Evolutionary conservation across 2,797 vertebrate genomes (phyloP), one percentile per base, ranked within the genome.

Genomic region (Semotilus atromaculatus): DNA sequence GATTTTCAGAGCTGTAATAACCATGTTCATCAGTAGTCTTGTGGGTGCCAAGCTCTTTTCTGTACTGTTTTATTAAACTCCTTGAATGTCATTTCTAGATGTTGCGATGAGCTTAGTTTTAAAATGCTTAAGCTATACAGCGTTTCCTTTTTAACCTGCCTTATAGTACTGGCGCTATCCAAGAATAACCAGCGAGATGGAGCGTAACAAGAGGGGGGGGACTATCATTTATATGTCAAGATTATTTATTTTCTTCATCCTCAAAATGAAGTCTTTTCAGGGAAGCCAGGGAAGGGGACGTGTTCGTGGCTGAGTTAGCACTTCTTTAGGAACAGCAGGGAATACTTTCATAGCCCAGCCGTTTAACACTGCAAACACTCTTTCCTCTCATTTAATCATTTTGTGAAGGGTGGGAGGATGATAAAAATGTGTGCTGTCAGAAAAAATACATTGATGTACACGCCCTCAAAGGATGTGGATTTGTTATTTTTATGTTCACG

Each of bases 181-280:
- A 87, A 90, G 84, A 88, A 90, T 88, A 90, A 91, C 86, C 38
- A 67, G 85, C 45, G 76, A 72, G 83, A 81, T 87, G 82, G 88
- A 82, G 85, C 81, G 62, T 75, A 86, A 85, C 75, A n/a, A n/a
- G 40, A 72, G 38, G 80, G 89, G 75, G 85, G 84, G 81, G 81
- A 86, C 88, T 83, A 58, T 87, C 80, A 88, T 82, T 88, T 86
- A 89, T 84, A 72, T 84, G 64, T 76, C 82, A 70, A 81, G 71
- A 85, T 86, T 77, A 38, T 82, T 86, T 72, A 58, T 73, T 60
- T 79, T 66, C 55, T 55, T 64, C 36, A 40, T 73, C 38, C 29
- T 51, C 66, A 72, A 74, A 64, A 67, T 73, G 43, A 82, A 68
- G 53, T 77, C 55, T 74, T 82, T 89, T 88, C 76, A 67, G 73